phyloP scores from a whole-genome alignment of 1,140 invertebrate genomes.

The Drosophila tropicalis region DNA sequence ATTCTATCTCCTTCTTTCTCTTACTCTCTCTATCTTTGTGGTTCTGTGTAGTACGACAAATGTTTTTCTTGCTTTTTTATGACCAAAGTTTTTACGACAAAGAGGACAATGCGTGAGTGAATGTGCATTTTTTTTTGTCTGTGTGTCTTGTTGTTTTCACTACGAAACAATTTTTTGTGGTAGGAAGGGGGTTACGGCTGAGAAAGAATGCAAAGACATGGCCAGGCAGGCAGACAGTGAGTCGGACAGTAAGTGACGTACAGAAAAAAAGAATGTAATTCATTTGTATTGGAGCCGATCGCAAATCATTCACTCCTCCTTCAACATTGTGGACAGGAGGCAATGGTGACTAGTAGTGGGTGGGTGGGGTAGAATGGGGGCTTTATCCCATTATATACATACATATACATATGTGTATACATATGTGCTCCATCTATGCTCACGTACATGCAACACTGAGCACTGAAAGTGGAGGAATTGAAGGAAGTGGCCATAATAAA shows the following conservation, averaged over 20 bases:
- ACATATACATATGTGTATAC: background rate
- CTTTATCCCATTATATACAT: background rate
- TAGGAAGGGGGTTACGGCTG: constrained; percentile 27
- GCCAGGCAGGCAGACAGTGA: constrained; percentile 1
- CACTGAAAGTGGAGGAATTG: constrained; percentile 49
- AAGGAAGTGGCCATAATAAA: constrained; percentile 67
- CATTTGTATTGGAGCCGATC: constrained; percentile 15
- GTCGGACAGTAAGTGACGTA: constrained; percentile 3
- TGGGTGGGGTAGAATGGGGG: no score
- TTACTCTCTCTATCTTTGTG: constrained; percentile 25
- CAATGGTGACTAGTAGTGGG: background rate
- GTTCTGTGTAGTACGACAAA: constrained; percentile 17
- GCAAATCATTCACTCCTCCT: constrained; percentile 38
- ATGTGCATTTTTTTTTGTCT: constrained; percentile 50
- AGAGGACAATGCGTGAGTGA: constrained; percentile 58
- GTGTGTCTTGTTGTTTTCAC: constrained; percentile 18
- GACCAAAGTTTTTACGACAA: constrained; percentile 74
- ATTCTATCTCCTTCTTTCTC: constrained; percentile 19
- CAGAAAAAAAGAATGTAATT: constrained; percentile 23
- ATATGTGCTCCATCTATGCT: constrained; percentile 7
- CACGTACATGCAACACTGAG: constrained; percentile 59
- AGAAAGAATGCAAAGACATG: constrained; percentile 32
- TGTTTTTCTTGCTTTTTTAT: constrained; percentile 59
- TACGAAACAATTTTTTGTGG: background rate
- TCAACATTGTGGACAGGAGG: constrained; percentile 1